Conservation (phyloP, 1,140 invertebrate species). For the roundworm (Caenorhabditis elegans) region WBcel235 BX284605.5:10804001-10804500, state of each 20-base stretch:
- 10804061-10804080: not conserved
- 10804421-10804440: not conserved
- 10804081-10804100: not conserved
- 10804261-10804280: not conserved
- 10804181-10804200: conserved; percentile 14
- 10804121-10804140: conserved; percentile 22
- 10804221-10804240: conserved; percentile 16
- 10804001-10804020: conserved; percentile 37
- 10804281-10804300: no score
- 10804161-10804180: conserved; percentile 12
- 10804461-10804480: conserved; percentile 5
- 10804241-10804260: not conserved
- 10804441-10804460: conserved; percentile 23
- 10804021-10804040: conserved; percentile 47
- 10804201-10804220: not conserved
- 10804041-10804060: conserved; percentile 41
- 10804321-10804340: no score
- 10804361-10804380: no score
- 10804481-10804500: not conserved
- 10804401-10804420: conserved; percentile 1
- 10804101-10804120: conserved; percentile 7
- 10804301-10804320: no score
- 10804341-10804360: no score
- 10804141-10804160: conserved; percentile 4
- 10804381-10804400: not conserved